A percentile compares a stretch with the other conserved stretches of the same genome.
phyloP scores from a whole-genome alignment of 2,797 vertebrate genomes.

The Bovichtus variegatus region DNA sequence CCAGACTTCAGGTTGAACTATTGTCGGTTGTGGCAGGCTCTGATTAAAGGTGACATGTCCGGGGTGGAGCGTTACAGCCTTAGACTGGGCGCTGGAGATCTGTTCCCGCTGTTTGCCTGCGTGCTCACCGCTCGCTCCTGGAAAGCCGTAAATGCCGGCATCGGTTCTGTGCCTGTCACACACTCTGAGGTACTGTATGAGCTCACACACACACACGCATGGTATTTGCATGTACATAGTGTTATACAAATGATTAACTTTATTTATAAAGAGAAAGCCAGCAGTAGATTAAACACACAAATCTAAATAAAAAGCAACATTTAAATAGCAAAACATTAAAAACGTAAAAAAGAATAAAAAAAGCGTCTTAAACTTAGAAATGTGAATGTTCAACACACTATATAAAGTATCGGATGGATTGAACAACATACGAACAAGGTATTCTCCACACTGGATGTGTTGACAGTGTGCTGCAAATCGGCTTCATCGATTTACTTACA shows the following conservation, averaged over 20 bases:
- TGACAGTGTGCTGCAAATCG: too few species aligned
- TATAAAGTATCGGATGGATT: too few species aligned
- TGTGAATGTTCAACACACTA: too few species aligned
- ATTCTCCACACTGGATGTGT: too few species aligned
- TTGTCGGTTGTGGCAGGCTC: slow-evolving; percentile 94
- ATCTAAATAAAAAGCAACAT: too few species aligned
- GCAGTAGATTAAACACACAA: too few species aligned
- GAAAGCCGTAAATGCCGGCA: slow-evolving; percentile 91
- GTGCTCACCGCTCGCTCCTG: slow-evolving; percentile 95
- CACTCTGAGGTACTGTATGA: slow-evolving; percentile 84
- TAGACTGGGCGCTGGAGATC: slow-evolving; percentile 91
- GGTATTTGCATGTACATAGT: not conserved
- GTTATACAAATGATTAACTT: not conserved
- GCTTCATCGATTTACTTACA: too few species aligned
- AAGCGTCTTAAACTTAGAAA: too few species aligned
- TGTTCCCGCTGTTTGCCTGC: slow-evolving; percentile 95
- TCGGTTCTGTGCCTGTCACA: slow-evolving; percentile 88
- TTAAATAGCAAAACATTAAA: too few species aligned
- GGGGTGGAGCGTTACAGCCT: slow-evolving; percentile 90
- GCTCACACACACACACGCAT: not conserved
- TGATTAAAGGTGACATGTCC: slow-evolving; percentile 91
- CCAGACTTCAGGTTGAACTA: slow-evolving; percentile 94
- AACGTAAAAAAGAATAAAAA: too few species aligned
- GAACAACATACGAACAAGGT: too few species aligned
- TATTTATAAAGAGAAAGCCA: not conserved